Percentiles rank a stretch among this genome's conserved stretches.
Evolutionary conservation across 2,113 vertebrate genomes (phyloP).

Genomic region (Columba livia): DNA sequence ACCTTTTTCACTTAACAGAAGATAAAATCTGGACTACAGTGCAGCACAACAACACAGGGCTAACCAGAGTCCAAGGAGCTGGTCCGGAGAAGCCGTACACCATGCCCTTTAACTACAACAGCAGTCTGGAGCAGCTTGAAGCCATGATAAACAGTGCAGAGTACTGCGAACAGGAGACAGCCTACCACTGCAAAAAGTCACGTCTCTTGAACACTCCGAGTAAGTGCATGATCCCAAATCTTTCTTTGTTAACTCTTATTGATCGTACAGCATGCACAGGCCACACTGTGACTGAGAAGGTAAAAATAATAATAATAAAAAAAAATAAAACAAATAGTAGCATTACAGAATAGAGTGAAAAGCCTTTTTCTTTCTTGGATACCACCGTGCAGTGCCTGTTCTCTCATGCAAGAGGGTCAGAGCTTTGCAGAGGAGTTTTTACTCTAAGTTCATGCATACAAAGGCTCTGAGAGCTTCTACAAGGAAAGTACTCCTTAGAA

Average conservation of each 20-base stretch:
- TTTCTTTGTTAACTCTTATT: background rate
- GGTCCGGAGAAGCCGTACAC: conserved; percentile 75
- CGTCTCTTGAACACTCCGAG: conserved; percentile 91
- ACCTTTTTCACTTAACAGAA: conserved; percentile 74
- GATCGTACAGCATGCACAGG: background rate
- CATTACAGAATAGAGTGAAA: background rate
- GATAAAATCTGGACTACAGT: conserved; percentile 91
- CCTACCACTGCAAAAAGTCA: conserved; percentile 89
- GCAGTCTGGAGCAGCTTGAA: conserved; percentile 83
- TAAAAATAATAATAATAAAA: no score
- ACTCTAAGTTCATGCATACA: background rate
- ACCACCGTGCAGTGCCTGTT: background rate
- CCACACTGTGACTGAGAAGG: background rate
- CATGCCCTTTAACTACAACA: conserved; percentile 85
- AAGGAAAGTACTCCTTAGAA: background rate
- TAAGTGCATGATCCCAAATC: conserved; percentile 51
- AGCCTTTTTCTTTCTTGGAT: background rate
- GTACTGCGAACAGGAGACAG: conserved; percentile 92
- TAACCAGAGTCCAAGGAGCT: conserved; percentile 80
- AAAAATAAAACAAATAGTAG: background rate
- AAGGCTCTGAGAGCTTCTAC: background rate
- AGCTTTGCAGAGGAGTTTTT: background rate
- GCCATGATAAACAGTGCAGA: conserved; percentile 85
- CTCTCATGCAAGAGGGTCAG: background rate
- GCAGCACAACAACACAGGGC: conserved; percentile 84